phyloP scores from a whole-genome alignment of 2,797 vertebrate species.

The Neosilurus hyrtlii region DNA sequence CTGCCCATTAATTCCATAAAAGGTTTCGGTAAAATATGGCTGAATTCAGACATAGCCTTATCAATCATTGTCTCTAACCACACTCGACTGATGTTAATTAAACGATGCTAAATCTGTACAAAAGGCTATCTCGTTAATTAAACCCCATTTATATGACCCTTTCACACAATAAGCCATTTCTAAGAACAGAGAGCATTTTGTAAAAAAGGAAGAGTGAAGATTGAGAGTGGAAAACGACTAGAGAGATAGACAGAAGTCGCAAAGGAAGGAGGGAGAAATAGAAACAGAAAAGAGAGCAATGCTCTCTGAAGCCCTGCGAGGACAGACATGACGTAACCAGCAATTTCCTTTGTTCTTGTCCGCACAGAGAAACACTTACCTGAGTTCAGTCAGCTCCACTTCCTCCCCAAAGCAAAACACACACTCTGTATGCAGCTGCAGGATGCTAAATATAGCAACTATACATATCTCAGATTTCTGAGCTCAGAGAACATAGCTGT shows the following conservation, averaged over 20 bases:
- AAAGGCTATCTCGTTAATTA: constrained; percentile 62
- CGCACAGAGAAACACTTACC: constrained; percentile 30
- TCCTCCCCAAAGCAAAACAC: constrained; percentile 11
- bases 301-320: constrained; percentile 15
- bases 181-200: constrained; percentile 40
- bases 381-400: constrained; percentile 35
- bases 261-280: constrained; percentile 43
- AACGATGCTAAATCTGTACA: constrained; percentile 56
- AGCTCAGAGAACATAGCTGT: neutral
- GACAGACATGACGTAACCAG: constrained; percentile 55
- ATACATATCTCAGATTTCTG: constrained; percentile 1
- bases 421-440: neutral
- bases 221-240: constrained; percentile 44
- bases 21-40: constrained; percentile 33
- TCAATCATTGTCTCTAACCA: constrained; percentile 34
- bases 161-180: constrained; percentile 57
- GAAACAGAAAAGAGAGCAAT: constrained; percentile 15
- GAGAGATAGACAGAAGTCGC: constrained; percentile 29
- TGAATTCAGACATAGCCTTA: constrained; percentile 29
- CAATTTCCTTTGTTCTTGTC: constrained; percentile 49
- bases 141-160: constrained; percentile 59
- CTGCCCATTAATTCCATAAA: neutral
- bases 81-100: constrained; percentile 54
- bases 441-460: constrained; percentile 23
- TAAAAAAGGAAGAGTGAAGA: constrained; percentile 16